Conservation (phyloP, 2,113 vertebrate genomes). For the Aspiorhynchus laticeps region DNA sequence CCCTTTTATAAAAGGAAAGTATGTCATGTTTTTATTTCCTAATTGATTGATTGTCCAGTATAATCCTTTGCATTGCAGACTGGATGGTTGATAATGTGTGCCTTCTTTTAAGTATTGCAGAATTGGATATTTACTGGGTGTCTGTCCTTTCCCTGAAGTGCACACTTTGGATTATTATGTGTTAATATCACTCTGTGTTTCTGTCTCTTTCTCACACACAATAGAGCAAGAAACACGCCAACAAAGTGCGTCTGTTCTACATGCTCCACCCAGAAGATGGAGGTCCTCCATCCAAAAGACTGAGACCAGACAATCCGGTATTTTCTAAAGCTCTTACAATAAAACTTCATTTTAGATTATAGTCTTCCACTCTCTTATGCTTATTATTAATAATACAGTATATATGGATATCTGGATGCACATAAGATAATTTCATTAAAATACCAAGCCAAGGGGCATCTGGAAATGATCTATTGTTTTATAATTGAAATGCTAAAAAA, state of each 20-base stretch:
- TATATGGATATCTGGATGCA: not conserved
- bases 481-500: not conserved
- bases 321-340: constrained; percentile 2
- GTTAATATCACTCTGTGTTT: not conserved
- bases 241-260: constrained; percentile 76
- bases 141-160: not conserved
- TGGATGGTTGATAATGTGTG: not conserved
- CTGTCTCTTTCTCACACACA: not conserved
- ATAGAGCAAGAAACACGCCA: constrained; percentile 73
- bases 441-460: too few relatives aligned
- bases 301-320: constrained; percentile 80
- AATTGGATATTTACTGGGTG: not conserved
- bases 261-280: constrained; percentile 84
- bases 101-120: not conserved
- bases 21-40: not conserved
- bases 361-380: not conserved
- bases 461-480: not conserved
- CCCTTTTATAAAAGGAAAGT: not conserved
- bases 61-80: not conserved
- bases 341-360: not conserved
- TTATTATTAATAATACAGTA: not conserved
- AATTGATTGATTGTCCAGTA: not conserved
- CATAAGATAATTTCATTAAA: too few relatives aligned
- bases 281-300: constrained; percentile 82
- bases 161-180: not conserved